Percentiles rank a stretch among this genome's conserved stretches.
Evolutionary conservation across 1,140 invertebrate genomes (phyloP).

Genomic region (Drosophila ercepeae): DNA sequence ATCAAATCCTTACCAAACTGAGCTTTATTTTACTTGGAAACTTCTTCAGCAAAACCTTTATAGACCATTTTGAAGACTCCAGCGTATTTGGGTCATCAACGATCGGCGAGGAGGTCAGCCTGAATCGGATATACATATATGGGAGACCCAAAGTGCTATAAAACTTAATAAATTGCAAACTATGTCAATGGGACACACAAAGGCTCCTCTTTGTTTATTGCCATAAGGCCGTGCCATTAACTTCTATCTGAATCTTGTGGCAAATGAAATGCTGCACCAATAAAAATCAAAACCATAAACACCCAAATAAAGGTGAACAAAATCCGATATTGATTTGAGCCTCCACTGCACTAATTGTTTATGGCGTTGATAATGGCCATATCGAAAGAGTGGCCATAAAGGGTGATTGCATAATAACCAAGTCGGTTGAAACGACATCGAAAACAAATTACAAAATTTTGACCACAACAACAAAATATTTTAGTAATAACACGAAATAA

Average conservation of each 20-base stretch:
- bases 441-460: constrained; percentile 24
- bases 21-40: background rate
- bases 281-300: constrained; percentile 61
- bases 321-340: constrained; percentile 57
- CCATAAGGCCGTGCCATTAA: background rate
- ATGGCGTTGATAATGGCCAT: constrained; percentile 60
- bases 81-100: constrained; percentile 40
- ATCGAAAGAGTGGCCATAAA: constrained; percentile 20
- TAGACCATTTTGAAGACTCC: constrained; percentile 22
- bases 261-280: constrained; percentile 16
- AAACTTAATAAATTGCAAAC: constrained; percentile 56
- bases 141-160: constrained; percentile 20
- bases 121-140: constrained; percentile 17
- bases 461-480: constrained; percentile 24
- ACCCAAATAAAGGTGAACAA: constrained; percentile 30
- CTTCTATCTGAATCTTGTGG: constrained; percentile 18
- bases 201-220: constrained; percentile 42
- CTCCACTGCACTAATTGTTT: constrained; percentile 57
- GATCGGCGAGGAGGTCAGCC: constrained; percentile 32
- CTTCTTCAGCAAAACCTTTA: constrained; percentile 7
- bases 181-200: constrained; percentile 43
- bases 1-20: too few species aligned
- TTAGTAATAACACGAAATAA: constrained; percentile 28
- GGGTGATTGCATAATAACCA: constrained; percentile 22
- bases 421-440: background rate